Base-by-base conservation (phyloP, 53 echinoderm and acorn worm species). In the Zoroaster sp. region DNA sequence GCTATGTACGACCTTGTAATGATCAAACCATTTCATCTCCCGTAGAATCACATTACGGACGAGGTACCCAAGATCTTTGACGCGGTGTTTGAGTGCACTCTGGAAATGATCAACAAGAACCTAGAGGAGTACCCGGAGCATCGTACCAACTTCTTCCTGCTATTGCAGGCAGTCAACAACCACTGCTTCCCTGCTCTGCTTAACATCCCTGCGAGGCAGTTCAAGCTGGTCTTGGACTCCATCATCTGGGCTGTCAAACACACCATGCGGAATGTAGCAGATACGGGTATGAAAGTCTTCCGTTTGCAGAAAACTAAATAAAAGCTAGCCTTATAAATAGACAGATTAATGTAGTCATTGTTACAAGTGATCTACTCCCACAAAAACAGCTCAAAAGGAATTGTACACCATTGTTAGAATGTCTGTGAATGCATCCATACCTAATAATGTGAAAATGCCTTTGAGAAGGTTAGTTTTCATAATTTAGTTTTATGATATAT, bases 51-150 rank as follows among this genome's bases (percentile, higher is more conserved):
- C 88, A 95, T 97, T 78, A 95, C 97, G 54, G 91, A 85, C 0
- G 92, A 95, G 52, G 92, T 97, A 12, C 97, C 97, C 45, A 85
- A 86, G 87, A 97, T 97, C 73, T 97, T 95, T 73, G 94, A 94
- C 38, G 91, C 91, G 14, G 95, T 97, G 41, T 97, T 97, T 79
- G 95, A 97, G 77, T 97, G 95, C 69, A 97, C 95, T 23, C 77
- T 97, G 66, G 95, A 97, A 37, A 97, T 97, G 95, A 97, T 97
- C 87, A 97, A 97, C 87, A 97, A 97, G 88, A 93, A 97, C 85
- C 94, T 97, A 91, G 97, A 97, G 90, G 97, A 97, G 87, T 97
- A 92, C 73, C 97, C 97, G 2, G 95, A 97, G 77, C 97, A 95
- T 83, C 92, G 95, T 59, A 94, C 95, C 52, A 95, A 97, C 75